Conservation (phyloP, 53 echinoderm and acorn worm species). For the Crossaster papposus region DNA sequence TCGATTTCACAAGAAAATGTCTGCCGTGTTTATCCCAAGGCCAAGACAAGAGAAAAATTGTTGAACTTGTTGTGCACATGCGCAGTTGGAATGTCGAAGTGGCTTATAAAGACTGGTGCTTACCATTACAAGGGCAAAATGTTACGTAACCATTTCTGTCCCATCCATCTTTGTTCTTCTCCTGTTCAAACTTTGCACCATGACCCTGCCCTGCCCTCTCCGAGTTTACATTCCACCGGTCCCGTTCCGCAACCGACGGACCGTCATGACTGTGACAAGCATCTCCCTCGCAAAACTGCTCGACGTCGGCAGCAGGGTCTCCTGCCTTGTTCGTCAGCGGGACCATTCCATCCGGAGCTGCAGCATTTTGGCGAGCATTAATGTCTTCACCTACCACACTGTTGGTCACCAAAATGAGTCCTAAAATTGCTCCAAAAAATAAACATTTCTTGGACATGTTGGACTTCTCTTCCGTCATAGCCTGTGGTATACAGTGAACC, state of each 20-base stretch:
- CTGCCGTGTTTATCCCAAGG: too few relatives aligned
- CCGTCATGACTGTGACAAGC: neutral
- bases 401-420: neutral
- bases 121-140: conserved; percentile 75
- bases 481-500: too few relatives aligned
- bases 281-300: neutral
- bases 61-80: too few relatives aligned
- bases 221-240: neutral
- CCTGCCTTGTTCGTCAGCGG: neutral
- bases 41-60: too few relatives aligned
- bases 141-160: conserved; percentile 71
- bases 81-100: too few relatives aligned
- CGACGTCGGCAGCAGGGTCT: neutral
- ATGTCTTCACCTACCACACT: neutral
- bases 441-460: neutral
- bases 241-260: neutral
- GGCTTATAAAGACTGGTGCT: neutral
- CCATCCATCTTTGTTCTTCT: conserved; percentile 47
- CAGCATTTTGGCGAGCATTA: neutral
- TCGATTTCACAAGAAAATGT: too few relatives aligned
- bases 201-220: neutral
- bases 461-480: too few relatives aligned
- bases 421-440: neutral
- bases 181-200: neutral
- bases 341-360: neutral